Percentiles rank a stretch among this genome's conserved stretches.
phyloP scores from a whole-genome alignment of 2,113 vertebrate species.

The Gila orcuttii region DNA sequence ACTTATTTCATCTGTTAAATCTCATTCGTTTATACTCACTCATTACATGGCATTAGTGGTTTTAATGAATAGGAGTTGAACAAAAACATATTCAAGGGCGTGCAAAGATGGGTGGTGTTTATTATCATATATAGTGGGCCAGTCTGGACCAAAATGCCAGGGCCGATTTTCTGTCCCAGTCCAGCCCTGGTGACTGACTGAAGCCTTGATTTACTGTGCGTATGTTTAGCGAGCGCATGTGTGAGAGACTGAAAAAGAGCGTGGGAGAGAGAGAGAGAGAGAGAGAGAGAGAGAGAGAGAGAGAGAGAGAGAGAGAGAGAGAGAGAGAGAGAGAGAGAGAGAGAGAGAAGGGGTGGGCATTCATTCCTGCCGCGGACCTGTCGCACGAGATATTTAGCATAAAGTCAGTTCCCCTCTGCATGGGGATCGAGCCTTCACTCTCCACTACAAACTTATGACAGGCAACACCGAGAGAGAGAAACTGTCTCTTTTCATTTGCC shows the following conservation, averaged over 20 bases:
- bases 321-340: constrained; percentile 46
- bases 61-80: too few species aligned
- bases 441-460: constrained; percentile 71
- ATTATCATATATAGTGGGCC: too few species aligned
- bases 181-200: too few species aligned
- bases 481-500: constrained; percentile 58
- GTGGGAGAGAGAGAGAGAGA: neutral
- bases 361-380: constrained; percentile 72
- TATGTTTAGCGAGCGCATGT: neutral
- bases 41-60: too few species aligned
- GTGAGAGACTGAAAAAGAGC: neutral
- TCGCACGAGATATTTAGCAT: constrained; percentile 77
- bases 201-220: neutral
- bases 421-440: constrained; percentile 70
- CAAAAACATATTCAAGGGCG: too few species aligned
- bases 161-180: too few species aligned
- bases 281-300: constrained; percentile 45
- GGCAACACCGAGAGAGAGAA: constrained; percentile 61
- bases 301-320: constrained; percentile 45
- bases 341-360: constrained; percentile 62
- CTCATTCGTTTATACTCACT: too few species aligned
- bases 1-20: too few species aligned
- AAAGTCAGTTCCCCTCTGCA: constrained; percentile 68
- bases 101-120: too few species aligned
- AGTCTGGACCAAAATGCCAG: too few species aligned